Base-by-base conservation (phyloP, 2,797 vertebrate genomes). In the Antennarius maculatus region DNA sequence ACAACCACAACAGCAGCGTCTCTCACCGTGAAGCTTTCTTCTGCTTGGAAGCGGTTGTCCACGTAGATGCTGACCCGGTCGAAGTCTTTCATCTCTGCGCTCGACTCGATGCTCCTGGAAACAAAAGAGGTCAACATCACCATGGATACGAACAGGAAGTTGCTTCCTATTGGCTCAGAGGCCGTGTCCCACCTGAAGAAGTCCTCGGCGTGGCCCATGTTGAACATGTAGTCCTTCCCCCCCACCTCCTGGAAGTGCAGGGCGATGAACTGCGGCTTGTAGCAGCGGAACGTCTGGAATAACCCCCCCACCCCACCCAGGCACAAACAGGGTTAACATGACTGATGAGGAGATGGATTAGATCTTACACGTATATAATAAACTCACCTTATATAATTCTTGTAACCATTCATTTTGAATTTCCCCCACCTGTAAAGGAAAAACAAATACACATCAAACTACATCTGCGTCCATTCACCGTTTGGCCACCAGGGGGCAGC, bases 181-280 rank as follows among this genome's bases (percentile, higher is more conserved):
- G 23, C 23, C 23, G 2, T 23, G 10, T 69, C 82, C 48, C 88
- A 95, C 94, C 86, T 12, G 65, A 95, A 92, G 77, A 95, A 95
- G 62, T 76, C 59, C 65, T 95, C 89, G 14, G 92, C 91, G 0
- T 92, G 84, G 18, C 71, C 82, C 94, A 95, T 95, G 86, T 94
- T 94, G 62, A 59, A 17, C 77, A 84, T 88, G 75, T 94, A 95
- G 72, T 94, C 88, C 72, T 95, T 95, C 53, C 95, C 95, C 58
- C 95, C 95, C 9, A 94, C 93, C 82, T 95, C 95, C 86, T 95
- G 95, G 66, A 94, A 93, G 76, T 95, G 95, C 75, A 95, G 79
- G 23, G 92, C 94, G 2, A 95, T 71, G 66, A 95, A 95, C 60
- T 85, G 82, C 0, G 95, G 92, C 72, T 88, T 90, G 85, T 91